Conservation (phyloP, 2,888 invertebrate genomes). For the Agrochola circellaris region DNA sequence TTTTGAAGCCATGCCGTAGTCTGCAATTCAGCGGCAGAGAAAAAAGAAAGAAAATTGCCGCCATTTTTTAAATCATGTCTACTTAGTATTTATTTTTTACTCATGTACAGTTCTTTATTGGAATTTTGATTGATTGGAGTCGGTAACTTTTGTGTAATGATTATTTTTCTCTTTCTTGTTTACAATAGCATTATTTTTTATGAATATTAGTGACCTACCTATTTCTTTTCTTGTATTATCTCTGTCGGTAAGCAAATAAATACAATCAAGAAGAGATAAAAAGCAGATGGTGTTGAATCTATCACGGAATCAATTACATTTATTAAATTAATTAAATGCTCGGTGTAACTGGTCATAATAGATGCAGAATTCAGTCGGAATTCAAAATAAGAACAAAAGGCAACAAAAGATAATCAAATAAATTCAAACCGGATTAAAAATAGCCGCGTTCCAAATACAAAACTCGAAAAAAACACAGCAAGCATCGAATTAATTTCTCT, state of each 20-base stretch:
- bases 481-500: slow-evolving; percentile 81
- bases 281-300: neutral
- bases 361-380: neutral
- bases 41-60: slow-evolving; percentile 79
- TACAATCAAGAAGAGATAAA: neutral
- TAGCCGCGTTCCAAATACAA: slow-evolving; percentile 51
- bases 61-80: slow-evolving; percentile 75
- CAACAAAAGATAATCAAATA: slow-evolving; percentile 3
- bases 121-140: slow-evolving; percentile 73
- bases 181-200: slow-evolving; percentile 6
- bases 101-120: slow-evolving; percentile 68
- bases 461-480: slow-evolving; percentile 62
- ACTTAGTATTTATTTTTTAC: slow-evolving; percentile 65
- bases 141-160: slow-evolving; percentile 50
- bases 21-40: slow-evolving; percentile 77
- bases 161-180: slow-evolving; percentile 37
- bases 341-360: neutral
- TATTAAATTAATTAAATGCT: neutral
- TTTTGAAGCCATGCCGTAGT: slow-evolving; percentile 83
- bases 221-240: neutral
- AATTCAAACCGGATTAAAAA: slow-evolving; percentile 32
- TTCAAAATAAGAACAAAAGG: slow-evolving; percentile 6
- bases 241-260: neutral
- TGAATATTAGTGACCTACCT: neutral
- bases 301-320: neutral